Conservation (phyloP, 2,797 vertebrate genomes). For the Staurois parvus region DNA sequence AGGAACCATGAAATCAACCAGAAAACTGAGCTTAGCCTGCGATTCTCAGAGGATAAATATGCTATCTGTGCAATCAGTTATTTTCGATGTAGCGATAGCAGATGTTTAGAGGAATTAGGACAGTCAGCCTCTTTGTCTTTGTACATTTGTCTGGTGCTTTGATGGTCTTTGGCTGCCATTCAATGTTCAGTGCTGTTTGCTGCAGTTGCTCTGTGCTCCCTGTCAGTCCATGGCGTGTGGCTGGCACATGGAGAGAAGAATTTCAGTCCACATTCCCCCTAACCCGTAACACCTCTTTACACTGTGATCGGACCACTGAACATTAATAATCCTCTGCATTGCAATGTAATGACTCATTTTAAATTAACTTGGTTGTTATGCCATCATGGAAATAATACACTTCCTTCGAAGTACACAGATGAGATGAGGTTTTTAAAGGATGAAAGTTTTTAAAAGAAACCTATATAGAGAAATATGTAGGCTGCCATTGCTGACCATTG, state of each 20-base stretch:
- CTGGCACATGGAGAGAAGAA: conserved; percentile 13
- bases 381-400: too few relatives aligned
- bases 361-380: too few relatives aligned
- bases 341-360: conserved; percentile 23
- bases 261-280: neutral
- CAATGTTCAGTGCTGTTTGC: neutral
- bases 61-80: conserved; percentile 54
- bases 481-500: too few relatives aligned
- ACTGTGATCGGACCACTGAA: neutral
- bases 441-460: too few relatives aligned
- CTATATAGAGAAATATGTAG: too few relatives aligned
- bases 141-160: conserved; percentile 48
- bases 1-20: conserved; percentile 15
- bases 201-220: conserved; percentile 18
- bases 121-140: neutral
- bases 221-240: conserved; percentile 6
- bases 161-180: conserved; percentile 29
- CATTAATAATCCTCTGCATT: neutral
- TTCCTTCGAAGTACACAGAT: too few relatives aligned
- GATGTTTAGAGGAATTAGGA: conserved; percentile 52
- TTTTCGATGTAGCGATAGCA: conserved; percentile 38
- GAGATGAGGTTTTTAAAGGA: too few relatives aligned
- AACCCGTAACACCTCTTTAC: neutral
- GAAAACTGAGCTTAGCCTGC: conserved; percentile 10
- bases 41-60: conserved; percentile 15